Percentiles rank a stretch among this genome's conserved stretches.
Evolutionary conservation across 2,797 vertebrate species (phyloP).

Genomic region (Sebastes minor): DNA sequence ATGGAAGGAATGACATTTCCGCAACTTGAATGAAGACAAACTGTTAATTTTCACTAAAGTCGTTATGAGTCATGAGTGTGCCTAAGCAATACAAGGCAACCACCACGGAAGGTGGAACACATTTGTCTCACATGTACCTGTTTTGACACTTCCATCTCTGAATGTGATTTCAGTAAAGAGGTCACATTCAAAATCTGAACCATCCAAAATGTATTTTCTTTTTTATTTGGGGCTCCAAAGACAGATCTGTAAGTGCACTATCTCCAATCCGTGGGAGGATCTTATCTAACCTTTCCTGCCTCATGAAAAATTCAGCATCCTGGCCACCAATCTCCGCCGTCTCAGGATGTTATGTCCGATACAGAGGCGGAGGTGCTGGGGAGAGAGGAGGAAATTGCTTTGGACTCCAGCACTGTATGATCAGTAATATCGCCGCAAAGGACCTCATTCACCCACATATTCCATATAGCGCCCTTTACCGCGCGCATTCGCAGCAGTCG

Average conservation of each 20-base stretch:
- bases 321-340: constrained; percentile 81
- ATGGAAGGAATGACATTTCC: not conserved
- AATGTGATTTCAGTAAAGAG: constrained; percentile 16
- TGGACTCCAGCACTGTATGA: constrained; percentile 69
- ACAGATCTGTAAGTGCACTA: constrained; percentile 69
- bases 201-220: constrained; percentile 45
- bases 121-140: not conserved
- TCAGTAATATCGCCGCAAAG: constrained; percentile 57
- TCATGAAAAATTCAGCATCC: constrained; percentile 85
- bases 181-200: constrained; percentile 54
- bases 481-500: constrained; percentile 18
- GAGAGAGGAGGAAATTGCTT: constrained; percentile 75
- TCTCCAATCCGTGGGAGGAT: constrained; percentile 74
- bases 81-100: not conserved
- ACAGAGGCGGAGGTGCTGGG: constrained; percentile 61
- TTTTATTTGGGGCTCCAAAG: constrained; percentile 52
- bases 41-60: not conserved
- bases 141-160: constrained; percentile 9
- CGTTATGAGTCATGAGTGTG: not conserved
- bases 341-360: constrained; percentile 80
- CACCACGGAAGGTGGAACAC: not conserved
- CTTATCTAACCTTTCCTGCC: constrained; percentile 83
- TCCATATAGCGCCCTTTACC: constrained; percentile 31
- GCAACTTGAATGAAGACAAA: not conserved
- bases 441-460: constrained; percentile 56